phyloP scores from a whole-genome alignment of 2,113 vertebrate genomes.

The Aviceda subcristata region DNA sequence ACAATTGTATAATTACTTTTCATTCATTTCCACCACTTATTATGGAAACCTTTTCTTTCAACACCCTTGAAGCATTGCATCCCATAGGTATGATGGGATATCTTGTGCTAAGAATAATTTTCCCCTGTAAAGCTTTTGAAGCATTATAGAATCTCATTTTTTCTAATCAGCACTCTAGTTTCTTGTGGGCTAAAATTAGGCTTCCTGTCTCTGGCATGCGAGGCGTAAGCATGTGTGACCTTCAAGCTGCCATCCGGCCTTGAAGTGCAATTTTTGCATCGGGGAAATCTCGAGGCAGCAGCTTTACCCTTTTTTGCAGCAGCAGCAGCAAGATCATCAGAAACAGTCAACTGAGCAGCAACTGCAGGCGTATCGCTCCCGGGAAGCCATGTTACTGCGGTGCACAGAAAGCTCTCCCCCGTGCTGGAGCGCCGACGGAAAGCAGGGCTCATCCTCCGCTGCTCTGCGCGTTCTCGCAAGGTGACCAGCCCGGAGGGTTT shows the following conservation, averaged over 20 bases:
- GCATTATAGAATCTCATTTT: conserved; percentile 55
- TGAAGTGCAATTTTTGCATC: conserved; percentile 65
- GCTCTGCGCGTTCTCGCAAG: neutral
- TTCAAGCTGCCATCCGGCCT: conserved; percentile 66
- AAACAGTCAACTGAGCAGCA: conserved; percentile 52
- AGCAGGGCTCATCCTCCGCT: neutral
- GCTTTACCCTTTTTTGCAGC: conserved; percentile 16
- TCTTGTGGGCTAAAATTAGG: conserved; percentile 61
- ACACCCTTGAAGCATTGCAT: conserved; percentile 12
- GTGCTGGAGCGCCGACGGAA: neutral
- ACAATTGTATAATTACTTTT: conserved; percentile 45
- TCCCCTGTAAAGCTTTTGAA: conserved; percentile 47
- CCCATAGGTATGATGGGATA: conserved; percentile 16
- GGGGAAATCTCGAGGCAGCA: conserved; percentile 61
- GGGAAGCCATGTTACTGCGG: conserved; percentile 41
- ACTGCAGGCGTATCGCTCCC: neutral
- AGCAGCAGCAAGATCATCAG: conserved; percentile 58
- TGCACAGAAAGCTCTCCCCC: neutral
- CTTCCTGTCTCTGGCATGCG: conserved; percentile 53
- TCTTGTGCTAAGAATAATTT: conserved; percentile 50
- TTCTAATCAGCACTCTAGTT: conserved; percentile 59
- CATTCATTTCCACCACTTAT: conserved; percentile 21
- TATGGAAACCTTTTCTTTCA: conserved; percentile 21
- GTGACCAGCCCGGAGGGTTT: neutral
- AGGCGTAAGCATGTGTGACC: conserved; percentile 54